Evolutionary conservation across 1,140 invertebrate species (phyloP).

Genomic region (Catajapyx aquilonaris): DNA sequence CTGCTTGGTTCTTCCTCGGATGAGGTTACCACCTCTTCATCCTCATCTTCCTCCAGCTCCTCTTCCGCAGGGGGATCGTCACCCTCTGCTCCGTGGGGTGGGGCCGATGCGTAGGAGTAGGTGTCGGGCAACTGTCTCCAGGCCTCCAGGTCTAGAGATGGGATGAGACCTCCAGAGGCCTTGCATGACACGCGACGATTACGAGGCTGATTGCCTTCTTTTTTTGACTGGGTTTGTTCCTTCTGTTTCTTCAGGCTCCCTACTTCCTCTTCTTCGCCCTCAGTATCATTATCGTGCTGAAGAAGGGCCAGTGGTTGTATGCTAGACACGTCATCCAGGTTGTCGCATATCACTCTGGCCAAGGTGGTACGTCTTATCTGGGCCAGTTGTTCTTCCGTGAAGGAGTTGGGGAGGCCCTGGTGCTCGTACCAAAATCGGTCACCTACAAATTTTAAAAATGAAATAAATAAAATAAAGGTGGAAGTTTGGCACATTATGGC

Average conservation of each 20-base stretch:
- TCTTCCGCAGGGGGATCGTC: no score
- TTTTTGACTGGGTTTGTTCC: neutral
- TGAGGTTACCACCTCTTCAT: no score
- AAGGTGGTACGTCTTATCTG: constrained; percentile 31
- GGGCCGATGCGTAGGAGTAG: no score
- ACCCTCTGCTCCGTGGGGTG: no score
- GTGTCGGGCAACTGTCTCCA: no score
- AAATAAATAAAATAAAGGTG: no score
- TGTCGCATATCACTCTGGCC: constrained; percentile 34
- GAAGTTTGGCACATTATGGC: no score
- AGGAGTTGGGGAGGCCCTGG: no score
- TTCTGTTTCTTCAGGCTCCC: neutral
- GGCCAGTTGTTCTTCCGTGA: constrained; percentile 26
- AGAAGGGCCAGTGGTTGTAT: constrained; percentile 32
- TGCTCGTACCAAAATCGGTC: no score
- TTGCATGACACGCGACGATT: neutral
- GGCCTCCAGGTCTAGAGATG: neutral
- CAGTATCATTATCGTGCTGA: constrained; percentile 19
- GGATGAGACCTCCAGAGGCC: neutral
- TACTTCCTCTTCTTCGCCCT: constrained; percentile 6
- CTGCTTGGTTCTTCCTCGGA: no score
- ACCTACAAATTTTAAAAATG: no score
- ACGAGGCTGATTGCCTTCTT: neutral
- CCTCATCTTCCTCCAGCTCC: no score
- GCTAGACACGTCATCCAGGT: constrained; percentile 24